Evolutionary conservation across 2,888 invertebrate genomes (phyloP), one percentile per base, ranked within the genome.

Genomic region (Augochlorella aurata): DNA sequence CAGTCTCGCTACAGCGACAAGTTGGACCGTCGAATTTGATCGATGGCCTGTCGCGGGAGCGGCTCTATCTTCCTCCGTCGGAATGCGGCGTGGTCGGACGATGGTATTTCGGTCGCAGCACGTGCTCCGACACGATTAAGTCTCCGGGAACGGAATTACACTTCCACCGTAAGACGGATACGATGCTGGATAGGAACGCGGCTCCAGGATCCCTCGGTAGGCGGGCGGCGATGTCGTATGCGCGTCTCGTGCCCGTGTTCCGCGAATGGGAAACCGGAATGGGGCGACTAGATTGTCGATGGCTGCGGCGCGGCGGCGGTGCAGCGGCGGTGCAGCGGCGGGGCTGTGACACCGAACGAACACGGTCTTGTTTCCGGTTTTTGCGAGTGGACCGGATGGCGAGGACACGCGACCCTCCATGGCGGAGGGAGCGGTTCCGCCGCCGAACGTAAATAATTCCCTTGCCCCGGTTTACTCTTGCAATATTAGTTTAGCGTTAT

Each of bases 11-110:
- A 44, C 29, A 70, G 16, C 70, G 73, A 74, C 79, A 81, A 77
- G 77, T 77, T 77, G 58, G 67, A 74, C 50, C 82, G 52, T 69
- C 66, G 79, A 79, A 79, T 83, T 83, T 83, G 77, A 84, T 83
- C 79, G 84, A 83, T 83, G 79, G 50, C 21, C 45, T 18, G 21
- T 24, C 73, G 29, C 47, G 52, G 50, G 10, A n/a, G 70, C 54
- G 58, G 47, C n/a, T 0, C 50, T 50, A 7, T 50, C 3, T n/a
- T 38, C 63, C 63, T 38, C 12, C 9, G 18, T 63, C 52, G 75
- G n/a, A 72, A 54, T 45, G 63, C 63, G 38, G 44, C 10, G 24
- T 21, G 54, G 24, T 14, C 21, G 52, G 38, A 45, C 65, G 24
- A 72, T 77, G 82, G 68, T 81, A 82, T 82, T 76, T 82, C 82